These are phyloP conservation scores for Dendroctonus valens DNA, from an alignment of 1,140 invertebrate genomes.

Conservation along the genomic window DNA sequence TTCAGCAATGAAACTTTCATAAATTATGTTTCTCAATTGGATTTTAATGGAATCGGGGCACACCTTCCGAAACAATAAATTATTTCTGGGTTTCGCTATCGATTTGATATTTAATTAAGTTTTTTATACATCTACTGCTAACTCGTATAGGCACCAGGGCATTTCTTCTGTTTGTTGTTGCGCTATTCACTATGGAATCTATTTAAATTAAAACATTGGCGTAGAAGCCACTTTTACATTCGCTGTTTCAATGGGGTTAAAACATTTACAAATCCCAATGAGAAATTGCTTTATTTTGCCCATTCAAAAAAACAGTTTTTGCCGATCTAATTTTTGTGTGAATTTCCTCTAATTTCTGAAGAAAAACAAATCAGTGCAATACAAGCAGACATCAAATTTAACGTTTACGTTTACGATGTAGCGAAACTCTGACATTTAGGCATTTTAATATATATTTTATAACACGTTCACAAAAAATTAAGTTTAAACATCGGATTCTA, in stretches of 20 bases:
- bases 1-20: constrained; percentile 16
- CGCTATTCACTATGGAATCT: not conserved
- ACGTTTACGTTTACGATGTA: too few relatives aligned
- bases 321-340: too few relatives aligned
- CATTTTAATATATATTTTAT: too few relatives aligned
- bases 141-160: not conserved
- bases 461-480: too few relatives aligned
- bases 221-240: not conserved
- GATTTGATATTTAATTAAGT: constrained; percentile 24
- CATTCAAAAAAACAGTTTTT: too few relatives aligned
- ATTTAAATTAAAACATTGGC: constrained; percentile 2
- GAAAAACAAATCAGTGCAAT: too few relatives aligned
- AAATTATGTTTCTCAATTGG: constrained; percentile 9
- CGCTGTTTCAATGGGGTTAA: not conserved
- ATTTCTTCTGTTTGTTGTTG: constrained; percentile 2
- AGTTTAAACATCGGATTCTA: too few relatives aligned
- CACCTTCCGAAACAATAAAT: constrained; percentile 16
- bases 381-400: too few relatives aligned
- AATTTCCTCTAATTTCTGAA: too few relatives aligned
- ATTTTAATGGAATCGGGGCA: constrained; percentile 15
- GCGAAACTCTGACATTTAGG: too few relatives aligned
- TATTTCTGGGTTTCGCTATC: constrained; percentile 8
- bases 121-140: constrained; percentile 1
- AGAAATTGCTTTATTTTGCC: too few relatives aligned
- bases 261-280: too few relatives aligned